Conservation (phyloP, 2,113 vertebrate genomes). For the Phalacrocorax pelagicus region DNA sequence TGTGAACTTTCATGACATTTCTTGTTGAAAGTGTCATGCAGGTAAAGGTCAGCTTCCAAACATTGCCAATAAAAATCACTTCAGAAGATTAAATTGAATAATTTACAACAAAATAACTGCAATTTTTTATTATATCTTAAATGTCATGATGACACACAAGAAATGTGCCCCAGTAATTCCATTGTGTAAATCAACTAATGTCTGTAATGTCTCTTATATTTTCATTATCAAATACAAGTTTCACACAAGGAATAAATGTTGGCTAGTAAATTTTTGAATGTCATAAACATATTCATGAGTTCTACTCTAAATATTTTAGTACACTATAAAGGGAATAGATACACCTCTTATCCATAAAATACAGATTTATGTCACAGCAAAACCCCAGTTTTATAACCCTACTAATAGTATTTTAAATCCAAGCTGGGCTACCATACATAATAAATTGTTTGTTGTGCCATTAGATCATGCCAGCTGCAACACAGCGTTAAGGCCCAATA, state of each 20-base stretch:
- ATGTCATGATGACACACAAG: constrained; percentile 26
- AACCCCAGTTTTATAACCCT: background rate
- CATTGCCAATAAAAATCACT: background rate
- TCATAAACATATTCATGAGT: constrained; percentile 43
- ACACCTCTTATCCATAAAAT: constrained; percentile 25
- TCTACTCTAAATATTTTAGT: constrained; percentile 54
- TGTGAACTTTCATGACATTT: constrained; percentile 35
- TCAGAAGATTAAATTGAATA: constrained; percentile 44
- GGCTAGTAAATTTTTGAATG: constrained; percentile 19
- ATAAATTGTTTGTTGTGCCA: constrained; percentile 7
- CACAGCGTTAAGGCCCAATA: background rate
- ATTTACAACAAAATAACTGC: constrained; percentile 11
- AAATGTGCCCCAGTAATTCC: background rate
- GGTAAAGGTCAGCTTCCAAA: constrained; percentile 41
- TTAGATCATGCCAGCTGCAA: background rate
- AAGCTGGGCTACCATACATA: background rate
- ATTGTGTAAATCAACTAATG: constrained; percentile 17
- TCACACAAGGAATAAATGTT: constrained; percentile 26
- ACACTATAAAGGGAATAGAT: constrained; percentile 36
- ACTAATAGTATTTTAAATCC: constrained; percentile 7
- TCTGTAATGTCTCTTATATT: background rate
- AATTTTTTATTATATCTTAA: constrained; percentile 33
- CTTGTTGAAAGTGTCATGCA: background rate
- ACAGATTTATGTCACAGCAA: constrained; percentile 37
- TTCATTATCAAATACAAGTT: constrained; percentile 49